Conservation (phyloP, 2,113 vertebrate genomes). For the Otus sunia region DNA sequence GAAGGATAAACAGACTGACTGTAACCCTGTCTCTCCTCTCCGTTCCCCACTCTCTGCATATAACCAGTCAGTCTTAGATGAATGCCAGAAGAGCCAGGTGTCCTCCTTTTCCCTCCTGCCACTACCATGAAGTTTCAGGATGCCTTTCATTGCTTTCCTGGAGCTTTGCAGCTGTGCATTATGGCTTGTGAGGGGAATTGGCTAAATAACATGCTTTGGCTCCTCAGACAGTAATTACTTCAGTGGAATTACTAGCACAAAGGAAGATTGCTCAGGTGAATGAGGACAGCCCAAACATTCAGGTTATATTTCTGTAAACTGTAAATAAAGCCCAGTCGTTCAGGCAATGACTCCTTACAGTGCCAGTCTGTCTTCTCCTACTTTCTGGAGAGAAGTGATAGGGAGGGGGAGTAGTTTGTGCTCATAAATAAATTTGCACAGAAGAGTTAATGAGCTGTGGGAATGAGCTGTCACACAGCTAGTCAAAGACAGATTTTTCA, state of each 20-base stretch:
- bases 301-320: not conserved
- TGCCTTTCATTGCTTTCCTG: not conserved
- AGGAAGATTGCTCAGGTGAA: conserved; percentile 11
- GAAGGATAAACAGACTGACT: not conserved
- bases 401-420: not conserved
- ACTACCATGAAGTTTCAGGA: not conserved
- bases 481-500: not conserved
- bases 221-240: conserved; percentile 14
- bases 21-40: not conserved
- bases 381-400: not conserved
- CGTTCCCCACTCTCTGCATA: not conserved
- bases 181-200: not conserved
- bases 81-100: conserved; percentile 40
- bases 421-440: not conserved
- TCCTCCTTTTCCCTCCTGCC: conserved; percentile 8
- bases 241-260: not conserved
- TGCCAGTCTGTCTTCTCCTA: not conserved
- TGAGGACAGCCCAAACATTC: not conserved
- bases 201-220: not conserved
- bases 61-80: not conserved
- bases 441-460: not conserved
- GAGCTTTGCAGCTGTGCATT: conserved; percentile 50
- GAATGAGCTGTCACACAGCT: not conserved
- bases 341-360: not conserved
- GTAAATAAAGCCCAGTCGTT: not conserved